Evolutionary conservation across 2,113 vertebrate genomes (phyloP).

Genomic region (Carassius auratus): DNA sequence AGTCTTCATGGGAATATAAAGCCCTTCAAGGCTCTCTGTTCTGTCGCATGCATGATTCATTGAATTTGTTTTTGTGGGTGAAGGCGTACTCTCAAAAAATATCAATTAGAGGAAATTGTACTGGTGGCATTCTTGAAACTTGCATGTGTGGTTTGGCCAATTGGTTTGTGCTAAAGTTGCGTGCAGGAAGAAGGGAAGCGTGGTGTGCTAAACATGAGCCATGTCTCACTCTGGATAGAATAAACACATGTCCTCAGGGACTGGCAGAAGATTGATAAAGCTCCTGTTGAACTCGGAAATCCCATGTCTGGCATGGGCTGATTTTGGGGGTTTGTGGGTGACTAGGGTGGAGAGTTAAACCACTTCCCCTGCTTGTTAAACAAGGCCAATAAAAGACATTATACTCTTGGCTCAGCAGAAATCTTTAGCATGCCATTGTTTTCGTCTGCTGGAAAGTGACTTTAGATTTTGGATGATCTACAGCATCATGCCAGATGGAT

Average conservation of each 20-base stretch:
- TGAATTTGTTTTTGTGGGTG: conserved; percentile 58
- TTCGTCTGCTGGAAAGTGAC: conserved; percentile 69
- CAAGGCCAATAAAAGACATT: conserved; percentile 75
- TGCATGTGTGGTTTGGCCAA: conserved; percentile 63
- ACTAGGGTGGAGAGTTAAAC: conserved; percentile 65
- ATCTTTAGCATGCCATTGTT: conserved; percentile 65
- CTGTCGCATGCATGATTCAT: conserved; percentile 54
- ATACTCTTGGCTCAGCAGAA: conserved; percentile 64
- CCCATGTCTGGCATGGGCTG: conserved; percentile 65
- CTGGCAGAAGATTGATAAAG: conserved; percentile 68
- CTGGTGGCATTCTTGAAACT: conserved; percentile 63
- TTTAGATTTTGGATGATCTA: conserved; percentile 55
- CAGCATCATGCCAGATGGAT: conserved; percentile 60
- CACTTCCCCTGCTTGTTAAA: conserved; percentile 79
- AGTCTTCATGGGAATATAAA: conserved; percentile 57
- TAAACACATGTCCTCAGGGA: conserved; percentile 66
- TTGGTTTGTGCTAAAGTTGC: conserved; percentile 40
- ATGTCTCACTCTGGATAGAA: conserved; percentile 64
- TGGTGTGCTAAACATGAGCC: conserved; percentile 62
- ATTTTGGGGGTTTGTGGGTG: conserved; percentile 71
- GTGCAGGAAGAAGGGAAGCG: neutral
- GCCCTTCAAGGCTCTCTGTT: conserved; percentile 58
- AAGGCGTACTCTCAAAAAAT: conserved; percentile 64
- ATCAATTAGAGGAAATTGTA: conserved; percentile 66
- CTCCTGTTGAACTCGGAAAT: conserved; percentile 75